Evolutionary conservation across 2,797 vertebrate genomes (phyloP), one percentile per base, ranked within the genome.

Genomic region (Enteromius paludinosus): DNA sequence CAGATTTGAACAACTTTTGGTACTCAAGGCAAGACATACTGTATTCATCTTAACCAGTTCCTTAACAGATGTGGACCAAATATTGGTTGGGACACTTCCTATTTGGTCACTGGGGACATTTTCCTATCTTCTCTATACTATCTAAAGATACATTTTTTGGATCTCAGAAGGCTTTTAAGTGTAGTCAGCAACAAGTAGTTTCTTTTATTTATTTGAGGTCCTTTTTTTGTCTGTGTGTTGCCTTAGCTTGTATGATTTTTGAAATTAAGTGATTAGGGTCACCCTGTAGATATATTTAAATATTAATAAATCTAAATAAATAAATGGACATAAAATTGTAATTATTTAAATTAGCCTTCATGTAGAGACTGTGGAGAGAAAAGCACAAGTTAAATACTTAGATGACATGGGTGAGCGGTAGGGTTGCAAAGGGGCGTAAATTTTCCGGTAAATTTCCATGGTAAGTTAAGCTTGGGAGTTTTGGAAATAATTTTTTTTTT

Each of bases 111-210:
- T 62, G 25, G 15, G 70, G 5, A 0, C 25, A 49, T 30, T 47
- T 30, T 20, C 15, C 15, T 52, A 72, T 11, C 7, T 14, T 5
- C 9, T 28, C 28, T 52, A 49, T 25, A 14, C 18, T 52, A 30
- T 52, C 15, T 33, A 52, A 72, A 72, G 28, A 10, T 20, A 49
- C 25, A 18, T 30, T 4, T 52, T 3, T 4, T 17, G 43, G 11
- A 79, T n/a, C 4, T 30, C 9, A 43, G 4, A 59, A n/a, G 23
- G 33, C 11, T 56, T 41, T 33, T 30, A 76, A 30, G 12, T 77
- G 18, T 30, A 20, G 12, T 20, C 5, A 68, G 47, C 62, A 68
- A 68, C 47, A 79, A 28, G 77, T 79, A 47, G 25, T 25, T 71
- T 45, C 14, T 11, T 28, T 43, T 45, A 5, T 71, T 28, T 47